Evolutionary conservation across 2,113 vertebrate species (phyloP).

Genomic region (Ardeotis arabs): DNA sequence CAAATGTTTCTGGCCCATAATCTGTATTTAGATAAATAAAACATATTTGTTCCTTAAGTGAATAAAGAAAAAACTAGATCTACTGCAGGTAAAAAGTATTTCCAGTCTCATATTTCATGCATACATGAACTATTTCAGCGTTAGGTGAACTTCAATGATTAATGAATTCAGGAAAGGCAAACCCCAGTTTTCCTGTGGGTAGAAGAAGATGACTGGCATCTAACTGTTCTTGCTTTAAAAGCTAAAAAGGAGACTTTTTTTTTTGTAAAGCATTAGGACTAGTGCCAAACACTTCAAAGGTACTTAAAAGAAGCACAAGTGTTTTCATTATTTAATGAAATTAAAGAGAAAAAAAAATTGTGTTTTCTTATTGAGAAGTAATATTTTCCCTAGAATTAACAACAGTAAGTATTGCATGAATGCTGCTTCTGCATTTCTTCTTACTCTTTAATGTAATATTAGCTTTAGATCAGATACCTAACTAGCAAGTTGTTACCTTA

Average conservation of each 20-base stretch:
- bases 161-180: conserved; percentile 14
- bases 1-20: not conserved
- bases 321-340: conserved; percentile 7
- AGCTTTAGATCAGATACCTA: not conserved
- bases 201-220: not conserved
- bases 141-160: not conserved
- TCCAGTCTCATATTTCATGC: not conserved
- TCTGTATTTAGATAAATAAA: not conserved
- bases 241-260: not conserved
- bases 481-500: not conserved
- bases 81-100: not conserved
- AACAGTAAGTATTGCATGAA: not conserved
- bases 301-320: not conserved
- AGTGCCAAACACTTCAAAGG: not conserved
- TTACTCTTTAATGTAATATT: not conserved
- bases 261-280: not conserved
- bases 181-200: not conserved
- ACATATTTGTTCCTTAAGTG: not conserved
- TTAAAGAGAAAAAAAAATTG: not conserved
- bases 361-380: not conserved
- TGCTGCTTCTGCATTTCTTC: not conserved
- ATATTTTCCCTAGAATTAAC: not conserved
- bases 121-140: not conserved
- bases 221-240: not conserved
- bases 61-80: not conserved